Evolutionary conservation across 2,113 vertebrate genomes (phyloP), one percentile per base, ranked within the genome.

Genomic region (Gobiocypris rarus): DNA sequence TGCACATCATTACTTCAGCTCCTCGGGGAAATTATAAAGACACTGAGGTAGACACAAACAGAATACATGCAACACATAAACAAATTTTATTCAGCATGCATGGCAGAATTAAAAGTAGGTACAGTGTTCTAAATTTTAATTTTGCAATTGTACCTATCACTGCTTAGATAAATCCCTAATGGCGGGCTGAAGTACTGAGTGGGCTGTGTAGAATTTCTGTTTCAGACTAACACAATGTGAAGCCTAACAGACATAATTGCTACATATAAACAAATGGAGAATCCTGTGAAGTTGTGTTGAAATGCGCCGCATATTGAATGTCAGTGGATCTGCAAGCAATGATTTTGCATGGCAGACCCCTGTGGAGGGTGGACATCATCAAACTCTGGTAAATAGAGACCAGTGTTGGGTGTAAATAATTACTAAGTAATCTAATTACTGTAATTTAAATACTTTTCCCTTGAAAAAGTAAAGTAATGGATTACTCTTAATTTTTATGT

Each of bases 201-300:
- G 15, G 26, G 73, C 26, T 52, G 9, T 54, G 26, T 34, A 75
- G 54, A 41, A 38, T 34, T 38, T n/a, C 28, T n/a, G 22, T 24
- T 71, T 43, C 69, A 71, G 41, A 45, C 1, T 0, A 45, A 43
- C 22, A 45, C 41, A 45, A 52, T 58, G 58, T 77, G 6, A 8
- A 59, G 31, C 22, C 19, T 59, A 41, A n/a, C 31, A 58, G 56
- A 58, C 13, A 17, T 58, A 56, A 59, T 15, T 24, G 34, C 75
- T 58, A 77, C 11, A 59, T 54, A n/a, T 75, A 54, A 75, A 76
- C 22, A 56, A 76, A 56, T 14, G 6, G 31, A 56, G 50, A 34
- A 54, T 54, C 74, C 26, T 76, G 31, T 34, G 5, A 15, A 41
- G 31, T 58, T 17, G 17, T 56, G 50, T 22, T 15, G 19, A 76